phyloP scores from a whole-genome alignment of 2,113 vertebrate species.

The Takifugu flavidus region DNA sequence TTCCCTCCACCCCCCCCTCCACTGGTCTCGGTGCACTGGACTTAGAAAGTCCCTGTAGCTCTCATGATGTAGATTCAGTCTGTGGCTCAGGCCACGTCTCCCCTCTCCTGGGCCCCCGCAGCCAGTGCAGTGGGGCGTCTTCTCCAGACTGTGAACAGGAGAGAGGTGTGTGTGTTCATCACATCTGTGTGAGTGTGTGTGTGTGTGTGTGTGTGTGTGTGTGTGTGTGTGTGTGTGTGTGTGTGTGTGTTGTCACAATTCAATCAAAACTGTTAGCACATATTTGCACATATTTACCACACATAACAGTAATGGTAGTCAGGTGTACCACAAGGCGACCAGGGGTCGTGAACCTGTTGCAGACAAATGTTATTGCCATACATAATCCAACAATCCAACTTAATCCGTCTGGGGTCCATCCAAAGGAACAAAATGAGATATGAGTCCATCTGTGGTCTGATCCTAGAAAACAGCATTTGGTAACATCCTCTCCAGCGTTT shows the following conservation, averaged over 20 bases:
- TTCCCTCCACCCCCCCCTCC: slow-evolving; percentile 24
- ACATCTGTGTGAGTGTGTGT: slow-evolving; percentile 3
- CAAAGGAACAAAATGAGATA: no score
- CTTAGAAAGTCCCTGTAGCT: slow-evolving; percentile 68
- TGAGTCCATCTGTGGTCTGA: no score
- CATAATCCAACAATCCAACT: no score
- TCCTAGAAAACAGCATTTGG: no score
- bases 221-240: not conserved
- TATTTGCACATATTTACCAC: no score
- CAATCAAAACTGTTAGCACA: no score
- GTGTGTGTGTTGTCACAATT: not conserved
- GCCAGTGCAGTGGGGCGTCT: slow-evolving; percentile 95
- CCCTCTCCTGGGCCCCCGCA: slow-evolving; percentile 87
- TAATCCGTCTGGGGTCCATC: no score
- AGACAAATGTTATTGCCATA: no score
- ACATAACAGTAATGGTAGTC: no score
- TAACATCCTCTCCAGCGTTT: no score
- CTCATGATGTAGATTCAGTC: slow-evolving; percentile 67
- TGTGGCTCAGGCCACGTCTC: slow-evolving; percentile 81
- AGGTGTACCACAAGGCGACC: no score
- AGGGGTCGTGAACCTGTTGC: no score
- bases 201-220: not conserved
- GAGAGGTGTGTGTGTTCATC: slow-evolving; percentile 78
- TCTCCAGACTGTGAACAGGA: slow-evolving; percentile 94
- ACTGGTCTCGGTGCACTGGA: slow-evolving; percentile 76